Conservation (phyloP, 2,888 invertebrate genomes). For the Synergus umbraculus region DNA sequence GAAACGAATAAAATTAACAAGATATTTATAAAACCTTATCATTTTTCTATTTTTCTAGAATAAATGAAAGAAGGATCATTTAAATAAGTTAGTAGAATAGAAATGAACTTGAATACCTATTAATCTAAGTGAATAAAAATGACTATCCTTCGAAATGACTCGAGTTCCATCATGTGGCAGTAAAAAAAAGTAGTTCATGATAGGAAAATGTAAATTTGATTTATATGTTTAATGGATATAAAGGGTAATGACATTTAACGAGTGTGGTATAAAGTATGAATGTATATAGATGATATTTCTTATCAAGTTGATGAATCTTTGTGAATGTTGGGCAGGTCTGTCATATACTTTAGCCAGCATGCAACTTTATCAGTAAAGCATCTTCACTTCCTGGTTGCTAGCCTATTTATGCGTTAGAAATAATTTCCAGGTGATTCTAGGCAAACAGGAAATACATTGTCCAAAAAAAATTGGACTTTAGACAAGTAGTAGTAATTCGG, state of each 20-base stretch:
- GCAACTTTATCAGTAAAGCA: constrained; percentile 60
- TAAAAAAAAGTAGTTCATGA: neutral
- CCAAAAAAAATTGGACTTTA: neutral
- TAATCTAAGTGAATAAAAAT: neutral
- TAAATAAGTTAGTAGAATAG: too few relatives aligned
- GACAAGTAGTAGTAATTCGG: neutral
- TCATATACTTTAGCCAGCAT: constrained; percentile 45
- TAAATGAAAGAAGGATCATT: too few relatives aligned
- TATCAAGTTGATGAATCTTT: constrained; percentile 30
- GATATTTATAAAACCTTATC: too few relatives aligned
- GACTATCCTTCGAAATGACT: neutral
- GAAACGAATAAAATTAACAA: too few relatives aligned
- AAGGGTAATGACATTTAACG: constrained; percentile 18
- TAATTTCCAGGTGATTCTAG: neutral
- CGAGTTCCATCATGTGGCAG: neutral
- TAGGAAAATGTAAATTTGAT: neutral
- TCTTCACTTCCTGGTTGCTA: constrained; percentile 65
- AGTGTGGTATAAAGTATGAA: neutral
- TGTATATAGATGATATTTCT: constrained; percentile 8
- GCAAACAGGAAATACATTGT: neutral
- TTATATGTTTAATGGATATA: neutral
- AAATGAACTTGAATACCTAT: too few relatives aligned
- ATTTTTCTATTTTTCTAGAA: too few relatives aligned
- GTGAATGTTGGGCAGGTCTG: constrained; percentile 14
- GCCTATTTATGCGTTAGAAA: constrained; percentile 59